Conservation (phyloP, 2,113 vertebrate genomes). For the Crotalus viridis region DNA sequence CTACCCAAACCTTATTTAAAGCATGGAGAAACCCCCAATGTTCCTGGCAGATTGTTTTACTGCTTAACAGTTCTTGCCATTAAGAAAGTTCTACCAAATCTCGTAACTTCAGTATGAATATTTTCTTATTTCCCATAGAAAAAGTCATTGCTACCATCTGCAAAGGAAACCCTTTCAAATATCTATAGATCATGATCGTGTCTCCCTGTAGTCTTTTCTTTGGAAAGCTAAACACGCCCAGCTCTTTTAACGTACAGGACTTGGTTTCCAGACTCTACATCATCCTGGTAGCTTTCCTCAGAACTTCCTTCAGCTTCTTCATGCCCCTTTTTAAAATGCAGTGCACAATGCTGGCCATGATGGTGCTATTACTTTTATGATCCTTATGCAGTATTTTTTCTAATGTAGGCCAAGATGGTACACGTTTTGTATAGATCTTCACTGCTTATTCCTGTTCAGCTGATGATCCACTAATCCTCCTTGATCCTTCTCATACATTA, state of each 20-base stretch:
- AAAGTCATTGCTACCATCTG: not conserved
- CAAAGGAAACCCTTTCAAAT: not conserved
- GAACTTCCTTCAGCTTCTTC: too few relatives aligned
- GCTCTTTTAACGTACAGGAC: too few relatives aligned
- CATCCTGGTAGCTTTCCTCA: too few relatives aligned
- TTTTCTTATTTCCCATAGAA: not conserved
- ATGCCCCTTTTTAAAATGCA: too few relatives aligned
- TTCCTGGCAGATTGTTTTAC: not conserved
- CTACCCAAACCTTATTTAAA: not conserved
- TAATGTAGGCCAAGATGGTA: not conserved
- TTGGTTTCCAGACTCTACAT: too few relatives aligned
- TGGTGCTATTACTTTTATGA: not conserved
- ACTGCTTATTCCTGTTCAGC: not conserved
- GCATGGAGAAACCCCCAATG: not conserved
- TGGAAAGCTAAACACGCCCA: too few relatives aligned
- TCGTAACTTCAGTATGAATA: not conserved
- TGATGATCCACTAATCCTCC: not conserved
- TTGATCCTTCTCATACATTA: not conserved
- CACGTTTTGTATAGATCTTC: not conserved
- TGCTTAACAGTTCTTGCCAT: not conserved
- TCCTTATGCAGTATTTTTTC: not conserved
- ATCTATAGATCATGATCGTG: not conserved
- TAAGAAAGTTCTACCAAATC: not conserved
- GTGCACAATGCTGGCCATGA: too few relatives aligned
- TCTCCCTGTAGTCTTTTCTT: too few relatives aligned